phyloP scores from a whole-genome alignment of 2,797 vertebrate species.

The Nyctalus aviator region DNA sequence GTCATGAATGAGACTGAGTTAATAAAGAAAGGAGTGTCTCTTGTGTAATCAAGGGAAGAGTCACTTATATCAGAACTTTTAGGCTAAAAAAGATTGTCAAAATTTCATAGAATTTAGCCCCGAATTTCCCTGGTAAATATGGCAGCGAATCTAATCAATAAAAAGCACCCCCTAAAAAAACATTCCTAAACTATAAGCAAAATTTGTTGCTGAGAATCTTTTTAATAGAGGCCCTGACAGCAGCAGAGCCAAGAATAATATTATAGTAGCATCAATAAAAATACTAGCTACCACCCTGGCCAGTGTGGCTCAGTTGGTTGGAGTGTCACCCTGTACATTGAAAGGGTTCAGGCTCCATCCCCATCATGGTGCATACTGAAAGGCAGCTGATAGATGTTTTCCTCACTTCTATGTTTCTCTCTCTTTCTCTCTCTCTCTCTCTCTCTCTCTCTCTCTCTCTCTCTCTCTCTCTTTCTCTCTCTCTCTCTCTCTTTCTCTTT shows the following conservation, averaged over 20 bases:
- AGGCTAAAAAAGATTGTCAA: not conserved
- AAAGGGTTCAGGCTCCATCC: not conserved
- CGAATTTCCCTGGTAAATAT: not conserved
- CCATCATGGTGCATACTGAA: not conserved
- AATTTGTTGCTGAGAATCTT: not conserved
- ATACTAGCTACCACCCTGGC: not conserved
- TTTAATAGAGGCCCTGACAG: too few relatives aligned
- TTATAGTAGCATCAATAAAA: not conserved
- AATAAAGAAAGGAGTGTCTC: not conserved
- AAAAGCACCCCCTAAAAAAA: too few relatives aligned
- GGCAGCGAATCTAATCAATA: not conserved
- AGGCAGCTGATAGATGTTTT: not conserved
- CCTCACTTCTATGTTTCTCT: not conserved
- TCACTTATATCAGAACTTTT: not conserved
- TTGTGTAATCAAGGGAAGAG: not conserved
- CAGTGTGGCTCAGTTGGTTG: not conserved
- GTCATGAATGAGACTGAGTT: not conserved
- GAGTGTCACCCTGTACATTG: not conserved
- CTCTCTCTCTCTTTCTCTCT: too few relatives aligned
- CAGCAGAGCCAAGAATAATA: not conserved
- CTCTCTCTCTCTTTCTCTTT: too few relatives aligned
- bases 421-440: too few relatives aligned
- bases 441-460: too few relatives aligned
- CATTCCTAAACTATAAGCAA: not conserved
- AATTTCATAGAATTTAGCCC: not conserved